Percentiles rank a stretch among this genome's conserved stretches.
Evolutionary conservation across 2,113 vertebrate species (phyloP).

Genomic region (Calypte anna): DNA sequence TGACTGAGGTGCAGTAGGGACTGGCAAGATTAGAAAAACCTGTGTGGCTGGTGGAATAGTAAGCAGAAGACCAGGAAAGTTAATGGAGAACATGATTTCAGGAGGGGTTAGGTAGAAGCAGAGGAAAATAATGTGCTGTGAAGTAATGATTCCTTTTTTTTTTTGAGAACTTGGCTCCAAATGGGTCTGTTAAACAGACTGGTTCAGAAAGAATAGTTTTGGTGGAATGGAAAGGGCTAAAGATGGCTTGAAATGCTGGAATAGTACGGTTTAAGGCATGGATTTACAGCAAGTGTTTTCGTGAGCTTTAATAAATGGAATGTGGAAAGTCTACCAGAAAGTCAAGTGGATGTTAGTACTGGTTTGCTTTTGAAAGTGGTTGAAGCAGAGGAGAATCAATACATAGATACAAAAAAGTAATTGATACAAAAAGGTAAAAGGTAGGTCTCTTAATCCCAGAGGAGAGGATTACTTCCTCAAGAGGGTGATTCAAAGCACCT

Average conservation of each 20-base stretch:
- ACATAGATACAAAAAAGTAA: neutral
- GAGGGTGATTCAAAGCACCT: neutral
- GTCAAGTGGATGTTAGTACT: neutral
- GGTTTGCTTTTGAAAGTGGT: neutral
- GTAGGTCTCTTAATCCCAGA: neutral
- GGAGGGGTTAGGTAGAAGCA: neutral
- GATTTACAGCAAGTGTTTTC: neutral
- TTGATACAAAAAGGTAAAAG: neutral
- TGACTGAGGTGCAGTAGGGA: neutral
- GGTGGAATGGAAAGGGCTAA: neutral
- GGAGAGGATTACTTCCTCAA: neutral
- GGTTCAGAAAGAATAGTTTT: neutral
- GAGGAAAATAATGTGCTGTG: neutral
- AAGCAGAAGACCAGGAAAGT: neutral
- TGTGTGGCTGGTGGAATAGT: neutral
- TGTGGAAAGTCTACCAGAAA: neutral
- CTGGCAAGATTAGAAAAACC: neutral
- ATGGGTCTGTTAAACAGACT: neutral
- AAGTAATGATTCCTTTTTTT: neutral
- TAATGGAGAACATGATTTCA: neutral
- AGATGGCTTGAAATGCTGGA: neutral
- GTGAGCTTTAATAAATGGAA: neutral
- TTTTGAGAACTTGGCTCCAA: neutral
- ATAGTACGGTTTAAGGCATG: neutral
- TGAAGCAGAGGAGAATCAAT: neutral